phyloP scores from a whole-genome alignment of 2,113 vertebrate genomes.

The Leptobrachium leishanense region DNA sequence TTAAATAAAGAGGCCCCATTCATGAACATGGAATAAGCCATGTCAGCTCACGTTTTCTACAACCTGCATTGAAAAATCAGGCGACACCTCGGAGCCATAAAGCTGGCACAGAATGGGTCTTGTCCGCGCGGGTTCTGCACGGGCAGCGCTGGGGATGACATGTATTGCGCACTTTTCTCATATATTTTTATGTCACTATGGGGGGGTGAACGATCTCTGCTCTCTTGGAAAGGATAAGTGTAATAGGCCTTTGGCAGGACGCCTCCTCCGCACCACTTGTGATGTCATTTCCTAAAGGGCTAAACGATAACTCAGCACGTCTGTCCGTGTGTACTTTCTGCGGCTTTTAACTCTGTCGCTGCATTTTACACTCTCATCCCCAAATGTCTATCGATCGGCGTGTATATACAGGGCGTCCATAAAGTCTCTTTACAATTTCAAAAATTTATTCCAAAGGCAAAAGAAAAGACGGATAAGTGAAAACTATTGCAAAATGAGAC shows the following conservation, averaged over 20 bases:
- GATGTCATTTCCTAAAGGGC: conserved; percentile 21
- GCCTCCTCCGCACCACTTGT: not conserved
- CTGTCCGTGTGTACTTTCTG: too few species aligned
- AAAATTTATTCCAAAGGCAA: too few species aligned
- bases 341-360: too few species aligned
- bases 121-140: conserved; percentile 23
- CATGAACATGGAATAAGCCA: conserved; percentile 38
- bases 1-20: conserved; percentile 39
- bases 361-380: too few species aligned
- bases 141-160: not conserved
- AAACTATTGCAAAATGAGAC: too few species aligned
- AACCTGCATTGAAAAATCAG: conserved; percentile 41
- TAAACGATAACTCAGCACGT: too few species aligned
- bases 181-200: conserved; percentile 3
- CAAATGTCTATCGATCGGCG: too few species aligned
- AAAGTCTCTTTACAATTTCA: too few species aligned
- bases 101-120: conserved; percentile 37
- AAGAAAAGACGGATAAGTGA: too few species aligned
- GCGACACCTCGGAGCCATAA: conserved; percentile 36
- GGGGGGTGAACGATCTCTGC: not conserved
- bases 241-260: conserved; percentile 1
- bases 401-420: too few species aligned
- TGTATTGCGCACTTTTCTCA: conserved; percentile 9
- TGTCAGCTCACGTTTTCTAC: conserved; percentile 37
- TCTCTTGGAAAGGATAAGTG: not conserved